phyloP scores from a whole-genome alignment of 2,797 vertebrate species.

The Sphenopsis melanotis region DNA sequence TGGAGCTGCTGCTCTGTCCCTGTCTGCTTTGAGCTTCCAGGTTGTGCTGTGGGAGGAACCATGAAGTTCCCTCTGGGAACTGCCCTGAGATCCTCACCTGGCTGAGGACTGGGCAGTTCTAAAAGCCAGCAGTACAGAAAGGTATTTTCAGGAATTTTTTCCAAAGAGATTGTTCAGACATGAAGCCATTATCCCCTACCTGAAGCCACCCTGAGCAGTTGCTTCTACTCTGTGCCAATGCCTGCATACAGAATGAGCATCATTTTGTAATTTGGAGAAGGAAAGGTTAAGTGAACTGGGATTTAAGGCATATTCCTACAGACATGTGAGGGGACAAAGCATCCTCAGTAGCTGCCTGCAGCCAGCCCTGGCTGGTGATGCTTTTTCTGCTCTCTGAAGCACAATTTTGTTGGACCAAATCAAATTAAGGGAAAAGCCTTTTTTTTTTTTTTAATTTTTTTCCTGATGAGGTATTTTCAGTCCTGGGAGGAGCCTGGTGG shows the following conservation, averaged over 20 bases:
- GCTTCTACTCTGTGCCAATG: not conserved
- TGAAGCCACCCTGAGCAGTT: not conserved
- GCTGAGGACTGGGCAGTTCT: not conserved
- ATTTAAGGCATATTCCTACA: not conserved
- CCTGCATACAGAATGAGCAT: not conserved
- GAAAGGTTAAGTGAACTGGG: not conserved
- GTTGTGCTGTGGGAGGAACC: not conserved
- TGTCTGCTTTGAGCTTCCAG: not conserved
- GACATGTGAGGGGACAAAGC: not conserved
- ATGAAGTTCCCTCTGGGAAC: not conserved
- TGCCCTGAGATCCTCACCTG: not conserved
- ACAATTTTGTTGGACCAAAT: conserved; percentile 39
- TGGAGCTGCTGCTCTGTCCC: not conserved
- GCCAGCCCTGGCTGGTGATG: not conserved
- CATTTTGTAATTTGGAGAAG: not conserved
- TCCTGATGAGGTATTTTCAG: not conserved
- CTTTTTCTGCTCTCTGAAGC: conserved; percentile 22
- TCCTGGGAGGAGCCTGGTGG: not conserved
- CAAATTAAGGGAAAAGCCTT: not conserved
- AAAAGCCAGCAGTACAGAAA: not conserved
- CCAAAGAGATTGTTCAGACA: not conserved
- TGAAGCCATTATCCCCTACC: not conserved
- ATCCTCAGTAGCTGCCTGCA: not conserved
- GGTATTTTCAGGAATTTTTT: not conserved
- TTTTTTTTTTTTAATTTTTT: not conserved